Evolutionary conservation across 2,797 vertebrate species (phyloP), one percentile per base, ranked within the genome.

Genomic region (Myotis daubentonii): DNA sequence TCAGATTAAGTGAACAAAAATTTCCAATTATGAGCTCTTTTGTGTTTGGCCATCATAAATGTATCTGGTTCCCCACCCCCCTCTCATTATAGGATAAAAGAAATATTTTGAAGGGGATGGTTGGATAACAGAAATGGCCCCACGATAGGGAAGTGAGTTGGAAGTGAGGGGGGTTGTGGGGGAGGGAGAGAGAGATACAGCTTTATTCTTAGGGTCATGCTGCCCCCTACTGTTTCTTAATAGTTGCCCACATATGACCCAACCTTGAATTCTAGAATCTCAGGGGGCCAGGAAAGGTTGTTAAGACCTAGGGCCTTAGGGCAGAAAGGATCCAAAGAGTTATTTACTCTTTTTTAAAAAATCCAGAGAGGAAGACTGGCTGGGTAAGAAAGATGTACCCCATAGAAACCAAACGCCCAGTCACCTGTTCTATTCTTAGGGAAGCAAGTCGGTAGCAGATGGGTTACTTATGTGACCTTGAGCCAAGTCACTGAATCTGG

Each of bases 261-360:
- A 93, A 47, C 49, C 75, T 89, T 93, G 62, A 95, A 65, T 72
- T 7, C 88, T 87, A 82, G 86, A 78, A 68, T 74, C 51, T 11
- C 74, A 30, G 11, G 33, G 30, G 33, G 30, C 22, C 49, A 74
- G 12, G 76, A 79, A 44, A 70, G n/a, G 60, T 55, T 87, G 30
- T 70, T 70, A 62, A 68, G 60, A 88, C 68, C 81, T n/a, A 28
- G 16, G 3, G 41, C 13, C 55, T 81, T 41, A 38, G 78, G 11
- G 6, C 28, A 95, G 36, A 19, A 93, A 81, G 83, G 66, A 93
- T 68, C 71, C 83, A 33, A 78, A 91, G 9, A 89, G 25, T 28
- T 47, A 22, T 36, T 62, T 86, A 70, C 55, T 28, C 33, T 93
- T 44, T 44, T 44, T 44, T 44, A 2, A 44, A 44, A 44, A 16